Conservation (phyloP, 2,113 vertebrate genomes). For the Eurystomus gularis region DNA sequence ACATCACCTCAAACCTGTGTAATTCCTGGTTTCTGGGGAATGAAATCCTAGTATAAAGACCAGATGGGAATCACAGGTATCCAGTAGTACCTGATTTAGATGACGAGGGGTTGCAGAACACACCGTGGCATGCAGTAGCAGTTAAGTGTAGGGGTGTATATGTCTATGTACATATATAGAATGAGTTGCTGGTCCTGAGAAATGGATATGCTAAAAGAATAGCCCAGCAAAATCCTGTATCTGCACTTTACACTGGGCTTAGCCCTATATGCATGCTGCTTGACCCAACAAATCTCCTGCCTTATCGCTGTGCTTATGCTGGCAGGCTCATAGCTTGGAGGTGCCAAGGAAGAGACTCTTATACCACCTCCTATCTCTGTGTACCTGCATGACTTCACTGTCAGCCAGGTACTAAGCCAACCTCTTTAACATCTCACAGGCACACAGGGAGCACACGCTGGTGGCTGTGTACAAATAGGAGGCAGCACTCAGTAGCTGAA, state of each 20-base stretch:
- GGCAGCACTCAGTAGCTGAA: not conserved
- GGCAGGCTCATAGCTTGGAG: not conserved
- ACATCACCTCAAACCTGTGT: not conserved
- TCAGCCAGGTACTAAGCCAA: not conserved
- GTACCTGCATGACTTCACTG: not conserved
- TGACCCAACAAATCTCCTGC: not conserved
- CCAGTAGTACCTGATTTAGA: not conserved
- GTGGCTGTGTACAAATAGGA: not conserved
- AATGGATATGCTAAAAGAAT: not conserved
- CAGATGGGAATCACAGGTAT: not conserved
- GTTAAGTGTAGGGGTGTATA: not conserved
- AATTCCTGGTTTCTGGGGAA: not conserved
- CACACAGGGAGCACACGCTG: not conserved
- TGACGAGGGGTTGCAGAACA: not conserved
- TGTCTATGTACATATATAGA: not conserved
- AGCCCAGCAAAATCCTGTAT: not conserved
- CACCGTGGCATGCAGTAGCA: not conserved
- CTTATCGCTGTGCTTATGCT: not conserved
- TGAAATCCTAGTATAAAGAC: not conserved
- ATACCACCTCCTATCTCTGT: not conserved
- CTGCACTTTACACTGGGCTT: not conserved
- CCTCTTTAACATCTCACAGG: fast-evolving
- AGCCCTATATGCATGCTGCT: not conserved
- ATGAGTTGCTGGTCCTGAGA: not conserved
- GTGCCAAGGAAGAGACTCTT: not conserved